Conservation (phyloP, 2,888 invertebrate genomes). For the Eupithecia dodoneata region DNA sequence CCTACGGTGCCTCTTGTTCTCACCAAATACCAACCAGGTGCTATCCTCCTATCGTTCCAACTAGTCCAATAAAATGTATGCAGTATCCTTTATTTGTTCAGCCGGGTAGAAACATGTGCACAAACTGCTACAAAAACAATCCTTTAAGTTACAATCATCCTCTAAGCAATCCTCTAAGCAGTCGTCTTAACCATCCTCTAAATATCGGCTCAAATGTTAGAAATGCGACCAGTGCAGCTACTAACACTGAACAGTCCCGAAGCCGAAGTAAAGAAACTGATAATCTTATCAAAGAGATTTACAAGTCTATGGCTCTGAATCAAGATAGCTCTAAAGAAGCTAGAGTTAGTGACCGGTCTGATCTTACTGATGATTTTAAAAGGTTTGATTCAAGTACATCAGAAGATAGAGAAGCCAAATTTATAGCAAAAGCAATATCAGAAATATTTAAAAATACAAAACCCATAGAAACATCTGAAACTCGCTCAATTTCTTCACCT, state of each 20-base stretch:
- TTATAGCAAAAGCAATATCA: constrained; percentile 47
- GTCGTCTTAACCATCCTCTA: constrained; percentile 21
- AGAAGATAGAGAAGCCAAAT: constrained; percentile 38
- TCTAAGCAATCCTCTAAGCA: background rate
- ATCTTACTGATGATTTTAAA: constrained; percentile 9
- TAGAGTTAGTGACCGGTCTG: constrained; percentile 52
- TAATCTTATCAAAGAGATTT: constrained; percentile 74
- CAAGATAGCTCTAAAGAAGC: constrained; percentile 56
- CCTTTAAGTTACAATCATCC: constrained; percentile 15
- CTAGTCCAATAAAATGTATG: constrained; percentile 53
- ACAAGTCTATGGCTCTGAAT: constrained; percentile 69
- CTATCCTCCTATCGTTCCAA: constrained; percentile 50
- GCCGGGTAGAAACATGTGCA: constrained; percentile 55
- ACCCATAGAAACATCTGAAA: constrained; percentile 45
- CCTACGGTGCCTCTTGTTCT: constrained; percentile 59
- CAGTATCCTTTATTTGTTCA: constrained; percentile 69
- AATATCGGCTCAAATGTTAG: constrained; percentile 19
- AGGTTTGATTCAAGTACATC: constrained; percentile 27
- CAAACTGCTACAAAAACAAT: constrained; percentile 55
- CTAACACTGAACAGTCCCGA: constrained; percentile 61
- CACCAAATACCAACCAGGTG: constrained; percentile 52
- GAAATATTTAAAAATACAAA: constrained; percentile 53
- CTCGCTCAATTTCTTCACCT: constrained; percentile 36
- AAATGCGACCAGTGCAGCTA: constrained; percentile 52
- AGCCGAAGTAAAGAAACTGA: constrained; percentile 64